A percentile compares a stretch with the other conserved stretches of the same genome.
Evolutionary conservation across 37 sponge, comb jelly and placozoan genomes (phyloP).

Genomic region (Diacarnus erythraeanus): DNA sequence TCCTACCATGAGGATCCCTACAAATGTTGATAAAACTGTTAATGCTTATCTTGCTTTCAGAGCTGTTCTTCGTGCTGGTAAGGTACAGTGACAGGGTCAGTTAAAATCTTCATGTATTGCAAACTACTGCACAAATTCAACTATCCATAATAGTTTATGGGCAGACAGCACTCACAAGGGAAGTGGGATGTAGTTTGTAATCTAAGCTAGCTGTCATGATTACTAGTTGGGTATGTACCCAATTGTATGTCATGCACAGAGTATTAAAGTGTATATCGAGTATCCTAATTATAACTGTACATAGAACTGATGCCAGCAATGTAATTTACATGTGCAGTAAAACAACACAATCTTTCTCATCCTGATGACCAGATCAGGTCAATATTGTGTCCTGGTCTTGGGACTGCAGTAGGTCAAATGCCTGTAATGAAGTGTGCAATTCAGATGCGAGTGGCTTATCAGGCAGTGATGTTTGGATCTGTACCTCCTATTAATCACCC

Average conservation of each 20-base stretch:
- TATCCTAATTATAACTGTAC: no score
- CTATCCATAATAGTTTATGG: not conserved
- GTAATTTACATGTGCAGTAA: no score
- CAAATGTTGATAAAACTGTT: slow-evolving; percentile 60
- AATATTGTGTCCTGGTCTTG: slow-evolving; percentile 79
- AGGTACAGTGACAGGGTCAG: no score
- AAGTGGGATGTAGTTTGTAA: no score
- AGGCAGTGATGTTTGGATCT: slow-evolving; percentile 42
- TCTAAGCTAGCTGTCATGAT: no score
- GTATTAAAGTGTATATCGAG: no score
- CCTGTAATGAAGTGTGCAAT: slow-evolving; percentile 62
- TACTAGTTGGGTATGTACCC: no score
- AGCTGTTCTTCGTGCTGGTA: slow-evolving; percentile 62
- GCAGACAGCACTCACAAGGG: not conserved
- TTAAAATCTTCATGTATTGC: no score
- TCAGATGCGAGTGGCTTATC: slow-evolving; percentile 70
- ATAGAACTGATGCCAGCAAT: no score
- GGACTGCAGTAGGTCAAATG: slow-evolving; percentile 83
- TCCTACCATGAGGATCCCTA: slow-evolving; percentile 82
- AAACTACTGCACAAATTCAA: not conserved
- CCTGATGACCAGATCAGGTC: slow-evolving; percentile 41
- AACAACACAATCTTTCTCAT: slow-evolving; percentile 23
- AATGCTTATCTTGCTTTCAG: slow-evolving; percentile 83
- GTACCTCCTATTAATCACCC: slow-evolving; percentile 38
- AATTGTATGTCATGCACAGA: no score